Evolutionary conservation across 2,888 invertebrate species (phyloP).

Genomic region (Brachycybe producta): DNA sequence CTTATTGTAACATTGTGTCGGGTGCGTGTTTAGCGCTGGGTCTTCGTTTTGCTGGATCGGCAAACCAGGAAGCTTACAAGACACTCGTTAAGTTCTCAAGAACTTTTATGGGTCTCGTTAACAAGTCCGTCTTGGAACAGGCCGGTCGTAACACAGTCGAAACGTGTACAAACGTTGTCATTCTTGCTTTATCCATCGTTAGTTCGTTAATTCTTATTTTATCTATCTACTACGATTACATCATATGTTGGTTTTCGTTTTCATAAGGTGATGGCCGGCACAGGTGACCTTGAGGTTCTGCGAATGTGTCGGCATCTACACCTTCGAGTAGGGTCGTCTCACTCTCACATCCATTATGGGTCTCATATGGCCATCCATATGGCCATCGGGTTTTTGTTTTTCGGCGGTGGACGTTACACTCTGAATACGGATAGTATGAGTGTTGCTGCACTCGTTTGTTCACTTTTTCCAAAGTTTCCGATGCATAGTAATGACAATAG

Average conservation of each 20-base stretch:
- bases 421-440: conserved; percentile 48
- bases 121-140: conserved; percentile 63
- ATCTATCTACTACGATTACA: too few relatives aligned
- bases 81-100: conserved; percentile 57
- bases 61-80: conserved; percentile 63
- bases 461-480: conserved; percentile 94
- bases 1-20: conserved; percentile 88
- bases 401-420: conserved; percentile 84
- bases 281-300: conserved; percentile 70
- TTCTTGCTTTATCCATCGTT: conserved; percentile 69
- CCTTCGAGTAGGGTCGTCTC: conserved; percentile 54
- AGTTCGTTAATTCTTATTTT: conserved; percentile 22
- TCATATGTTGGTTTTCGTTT: too few relatives aligned
- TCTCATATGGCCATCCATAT: conserved; percentile 91
- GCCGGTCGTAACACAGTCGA: conserved; percentile 84
- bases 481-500: conserved; percentile 92
- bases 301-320: conserved; percentile 73
- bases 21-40: conserved; percentile 91
- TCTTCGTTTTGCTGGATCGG: conserved; percentile 84
- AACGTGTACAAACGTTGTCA: conserved; percentile 67
- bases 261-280: conserved; percentile 75
- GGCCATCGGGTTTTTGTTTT: conserved; percentile 80
- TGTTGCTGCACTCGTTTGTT: conserved; percentile 77
- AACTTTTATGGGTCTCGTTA: conserved; percentile 52
- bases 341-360: conserved; percentile 65